phyloP scores from a whole-genome alignment of 2,113 vertebrate genomes.

The Anarhynchus alexandrinus region DNA sequence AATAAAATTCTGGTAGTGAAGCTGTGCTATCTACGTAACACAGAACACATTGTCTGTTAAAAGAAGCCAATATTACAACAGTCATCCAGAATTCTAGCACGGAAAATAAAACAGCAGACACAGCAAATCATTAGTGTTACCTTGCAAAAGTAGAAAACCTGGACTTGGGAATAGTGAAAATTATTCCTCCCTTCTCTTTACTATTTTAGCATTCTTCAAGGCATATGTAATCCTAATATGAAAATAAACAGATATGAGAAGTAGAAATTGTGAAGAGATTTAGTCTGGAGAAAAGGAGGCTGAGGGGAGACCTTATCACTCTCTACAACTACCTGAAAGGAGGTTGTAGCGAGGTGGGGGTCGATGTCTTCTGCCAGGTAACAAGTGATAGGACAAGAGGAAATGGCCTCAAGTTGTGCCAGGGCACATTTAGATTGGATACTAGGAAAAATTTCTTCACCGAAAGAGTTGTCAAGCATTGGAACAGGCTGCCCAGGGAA shows the following conservation, averaged over 20 bases:
- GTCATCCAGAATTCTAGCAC: background rate
- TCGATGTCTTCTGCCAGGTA: background rate
- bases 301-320: background rate
- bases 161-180: background rate
- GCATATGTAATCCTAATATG: background rate
- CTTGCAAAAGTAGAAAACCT: background rate
- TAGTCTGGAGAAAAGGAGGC: background rate
- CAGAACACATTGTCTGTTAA: background rate
- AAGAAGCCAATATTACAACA: background rate
- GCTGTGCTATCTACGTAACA: accelerated
- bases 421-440: background rate
- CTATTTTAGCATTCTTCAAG: background rate
- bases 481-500: background rate
- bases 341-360: background rate
- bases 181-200: background rate
- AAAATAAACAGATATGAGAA: background rate
- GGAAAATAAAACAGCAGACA: background rate
- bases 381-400: background rate
- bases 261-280: background rate
- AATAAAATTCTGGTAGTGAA: background rate
- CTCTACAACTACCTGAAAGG: background rate
- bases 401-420: background rate
- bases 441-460: background rate
- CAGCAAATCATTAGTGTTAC: background rate
- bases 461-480: background rate